A percentile compares a stretch with the other conserved stretches of the same genome.
Evolutionary conservation across 2,888 invertebrate genomes (phyloP).

Genomic region (Athripsodes cinereus): DNA sequence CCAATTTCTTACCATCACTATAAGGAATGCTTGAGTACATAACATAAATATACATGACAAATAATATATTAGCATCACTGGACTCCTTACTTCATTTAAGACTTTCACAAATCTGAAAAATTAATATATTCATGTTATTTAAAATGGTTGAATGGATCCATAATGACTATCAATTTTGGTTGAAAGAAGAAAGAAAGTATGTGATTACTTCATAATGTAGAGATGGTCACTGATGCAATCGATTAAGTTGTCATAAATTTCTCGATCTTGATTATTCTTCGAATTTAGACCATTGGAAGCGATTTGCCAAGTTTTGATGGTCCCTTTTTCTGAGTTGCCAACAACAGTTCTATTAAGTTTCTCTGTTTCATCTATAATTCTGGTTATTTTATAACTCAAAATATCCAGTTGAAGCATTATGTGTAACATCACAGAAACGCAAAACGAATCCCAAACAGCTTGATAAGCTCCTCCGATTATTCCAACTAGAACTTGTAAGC

Average conservation of each 20-base stretch:
- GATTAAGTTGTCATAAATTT: constrained; percentile 3
- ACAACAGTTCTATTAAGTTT: too few species aligned
- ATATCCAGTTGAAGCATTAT: constrained; percentile 41
- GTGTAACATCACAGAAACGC: constrained; percentile 41
- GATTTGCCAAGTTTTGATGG: too few species aligned
- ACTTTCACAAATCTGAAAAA: constrained; percentile 22
- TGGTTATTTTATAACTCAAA: constrained; percentile 28
- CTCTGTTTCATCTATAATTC: too few species aligned
- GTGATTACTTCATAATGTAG: constrained; percentile 21
- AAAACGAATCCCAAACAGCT: constrained; percentile 41
- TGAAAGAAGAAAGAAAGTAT: background rate
- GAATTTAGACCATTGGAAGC: too few species aligned
- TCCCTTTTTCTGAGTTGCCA: too few species aligned
- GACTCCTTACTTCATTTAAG: constrained; percentile 40
- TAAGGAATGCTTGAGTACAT: constrained; percentile 42
- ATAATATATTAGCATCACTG: constrained; percentile 45
- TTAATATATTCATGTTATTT: background rate
- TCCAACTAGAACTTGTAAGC: constrained; percentile 36
- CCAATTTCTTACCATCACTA: constrained; percentile 32
- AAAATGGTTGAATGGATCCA: background rate
- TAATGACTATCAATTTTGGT: too few species aligned
- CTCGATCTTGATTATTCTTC: background rate
- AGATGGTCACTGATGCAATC: constrained; percentile 22
- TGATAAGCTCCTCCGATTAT: constrained; percentile 43
- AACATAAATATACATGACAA: constrained; percentile 47